A percentile compares a stretch with the other conserved stretches of the same genome.
Conservation (phyloP, 2,888 invertebrate species). For the Sipha maydis region DNA sequence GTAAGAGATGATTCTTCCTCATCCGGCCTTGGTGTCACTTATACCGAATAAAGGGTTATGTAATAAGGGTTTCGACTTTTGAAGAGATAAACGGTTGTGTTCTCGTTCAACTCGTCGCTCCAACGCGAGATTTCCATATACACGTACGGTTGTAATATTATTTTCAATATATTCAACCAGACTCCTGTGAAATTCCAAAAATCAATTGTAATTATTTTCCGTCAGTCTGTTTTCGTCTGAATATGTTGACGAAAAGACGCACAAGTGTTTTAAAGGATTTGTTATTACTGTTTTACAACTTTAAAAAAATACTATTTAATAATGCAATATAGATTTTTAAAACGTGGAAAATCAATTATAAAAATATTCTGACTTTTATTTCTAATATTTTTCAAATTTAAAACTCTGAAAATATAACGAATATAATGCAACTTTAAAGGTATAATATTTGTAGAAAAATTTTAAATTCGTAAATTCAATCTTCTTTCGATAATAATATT, state of each 20-base stretch:
- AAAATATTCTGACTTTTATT: no score
- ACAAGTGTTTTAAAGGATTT: neutral
- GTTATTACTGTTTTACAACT: neutral
- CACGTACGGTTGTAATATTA: neutral
- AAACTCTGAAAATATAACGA: no score
- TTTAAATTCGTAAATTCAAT: no score
- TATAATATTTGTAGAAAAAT: no score
- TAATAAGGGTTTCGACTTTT: conserved; percentile 25
- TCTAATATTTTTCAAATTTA: no score
- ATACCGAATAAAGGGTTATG: neutral
- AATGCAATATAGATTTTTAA: no score
- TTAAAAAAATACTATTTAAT: no score
- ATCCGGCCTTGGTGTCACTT: neutral
- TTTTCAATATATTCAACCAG: neutral
- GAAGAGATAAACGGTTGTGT: neutral
- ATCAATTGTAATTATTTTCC: neutral
- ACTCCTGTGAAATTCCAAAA: neutral
- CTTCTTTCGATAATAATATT: no score
- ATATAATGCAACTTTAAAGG: no score
- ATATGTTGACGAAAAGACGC: neutral
- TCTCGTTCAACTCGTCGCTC: neutral
- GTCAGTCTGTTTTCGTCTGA: neutral
- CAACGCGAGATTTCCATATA: neutral
- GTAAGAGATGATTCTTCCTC: neutral
- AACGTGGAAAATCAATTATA: no score